Evolutionary conservation across 2,797 vertebrate genomes (phyloP), one percentile per base, ranked within the genome.

Genomic region (Sitta carolinensis): DNA sequence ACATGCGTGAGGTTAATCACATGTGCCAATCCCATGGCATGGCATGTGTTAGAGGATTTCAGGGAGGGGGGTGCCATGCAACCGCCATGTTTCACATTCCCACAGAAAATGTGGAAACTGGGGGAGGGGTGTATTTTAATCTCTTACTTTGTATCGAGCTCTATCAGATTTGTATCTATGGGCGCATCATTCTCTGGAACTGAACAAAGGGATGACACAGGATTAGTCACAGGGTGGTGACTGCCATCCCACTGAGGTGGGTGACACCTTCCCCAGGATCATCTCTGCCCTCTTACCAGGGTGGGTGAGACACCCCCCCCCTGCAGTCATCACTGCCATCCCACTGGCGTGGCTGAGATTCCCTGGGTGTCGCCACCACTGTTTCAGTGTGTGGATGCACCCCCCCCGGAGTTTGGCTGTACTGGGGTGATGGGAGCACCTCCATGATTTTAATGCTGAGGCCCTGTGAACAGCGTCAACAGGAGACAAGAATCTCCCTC

Each of bases 141-240:
- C 12, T 93, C 98, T 99, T 98, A 99, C 99, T 99, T 98, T 91
- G 99, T 99, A 97, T 99, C 99, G 86, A 99, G 99, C 96, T 99
- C 98, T 93, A 99, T 99, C 94, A 99, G 98, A 96, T 99, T 99
- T 84, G 99, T 99, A 97, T 99, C 99, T 95, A 99, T 98, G 5
- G 98, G 98, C 0, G 98, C 97, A 94, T 99, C 98, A 13, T 97
- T 98, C 95, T 99, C 99, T 96, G 98, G 97, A 98, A 98, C 99
- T 99, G 96, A 96, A 97, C 84, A 96, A 93, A 97, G 50, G 52
- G 78, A 66, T 3, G 69, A 68, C 62, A 83, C 26, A 34, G 14
- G 68, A 84, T 98, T 82, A 93, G 80, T 75, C 76, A 50, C 27
- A 2, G 21, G 20, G 30, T 10, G 5, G 27, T 51, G 69, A n/a